Evolutionary conservation across 1,140 invertebrate species (phyloP).

Genomic region (Drosophila santomea): DNA sequence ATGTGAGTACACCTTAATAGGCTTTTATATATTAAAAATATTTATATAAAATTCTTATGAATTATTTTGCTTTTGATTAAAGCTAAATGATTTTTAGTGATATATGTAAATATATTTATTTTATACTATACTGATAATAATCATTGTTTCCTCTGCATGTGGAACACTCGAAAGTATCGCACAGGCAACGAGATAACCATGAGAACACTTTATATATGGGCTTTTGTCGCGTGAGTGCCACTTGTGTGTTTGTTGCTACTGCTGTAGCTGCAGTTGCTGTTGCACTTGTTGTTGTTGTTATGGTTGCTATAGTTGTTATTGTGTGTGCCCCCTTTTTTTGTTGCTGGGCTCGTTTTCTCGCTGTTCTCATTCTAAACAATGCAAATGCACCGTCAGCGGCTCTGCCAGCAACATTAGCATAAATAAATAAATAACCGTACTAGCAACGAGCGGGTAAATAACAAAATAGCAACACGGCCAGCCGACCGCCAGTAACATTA

Average conservation of each 20-base stretch:
- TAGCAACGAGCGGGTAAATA: constrained; percentile 58
- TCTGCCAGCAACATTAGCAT: constrained; percentile 68
- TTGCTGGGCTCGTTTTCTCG: constrained; percentile 39
- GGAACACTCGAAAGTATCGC: constrained; percentile 38
- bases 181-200: constrained; percentile 51
- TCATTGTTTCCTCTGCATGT: constrained; percentile 3
- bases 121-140: neutral
- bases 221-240: constrained; percentile 72
- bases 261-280: constrained; percentile 11
- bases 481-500: constrained; percentile 39
- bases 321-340: constrained; percentile 27
- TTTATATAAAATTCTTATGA: neutral
- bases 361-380: constrained; percentile 79
- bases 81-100: too few relatives aligned
- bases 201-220: constrained; percentile 72
- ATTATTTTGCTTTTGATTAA: too few relatives aligned
- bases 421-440: constrained; percentile 82
- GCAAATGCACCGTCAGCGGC: constrained; percentile 64
- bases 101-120: neutral
- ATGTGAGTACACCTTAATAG: neutral
- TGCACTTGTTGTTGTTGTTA: constrained; percentile 17
- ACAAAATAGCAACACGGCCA: constrained; percentile 50
- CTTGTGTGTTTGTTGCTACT: constrained; percentile 36
- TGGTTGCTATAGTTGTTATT: constrained; percentile 14
- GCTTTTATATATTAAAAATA: too few relatives aligned